A percentile compares a stretch with the other conserved stretches of the same genome.
Evolutionary conservation across 2,888 invertebrate species (phyloP).

Genomic region (Aphodius sticticus): DNA sequence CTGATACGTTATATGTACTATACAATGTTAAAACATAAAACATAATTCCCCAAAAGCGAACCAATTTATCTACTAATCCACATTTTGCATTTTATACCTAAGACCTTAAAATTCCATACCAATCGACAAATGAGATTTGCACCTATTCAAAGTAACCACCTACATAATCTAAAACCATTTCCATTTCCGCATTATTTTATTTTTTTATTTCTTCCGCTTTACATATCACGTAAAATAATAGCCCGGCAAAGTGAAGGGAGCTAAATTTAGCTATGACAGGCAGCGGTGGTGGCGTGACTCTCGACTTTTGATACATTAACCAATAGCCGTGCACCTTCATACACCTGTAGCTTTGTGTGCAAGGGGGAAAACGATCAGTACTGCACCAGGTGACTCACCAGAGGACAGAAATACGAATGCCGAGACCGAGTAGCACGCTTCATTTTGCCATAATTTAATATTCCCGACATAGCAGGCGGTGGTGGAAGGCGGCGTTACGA

Average conservation of each 20-base stretch:
- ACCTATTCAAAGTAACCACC: too few relatives aligned
- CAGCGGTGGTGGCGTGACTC: conserved; percentile 19
- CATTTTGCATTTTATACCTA: too few relatives aligned
- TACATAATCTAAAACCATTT: too few relatives aligned
- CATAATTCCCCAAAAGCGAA: too few relatives aligned
- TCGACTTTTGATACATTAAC: conserved; percentile 12
- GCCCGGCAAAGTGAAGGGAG: neutral
- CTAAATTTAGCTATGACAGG: conserved; percentile 22
- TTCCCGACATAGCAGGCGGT: neutral
- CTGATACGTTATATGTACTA: too few relatives aligned
- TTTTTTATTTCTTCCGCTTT: neutral
- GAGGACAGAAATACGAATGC: neutral
- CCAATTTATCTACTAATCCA: too few relatives aligned
- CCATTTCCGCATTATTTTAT: too few relatives aligned
- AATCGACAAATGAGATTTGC: too few relatives aligned
- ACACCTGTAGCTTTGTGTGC: neutral
- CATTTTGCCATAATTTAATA: conserved; percentile 4
- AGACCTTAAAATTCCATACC: too few relatives aligned
- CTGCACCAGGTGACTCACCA: neutral
- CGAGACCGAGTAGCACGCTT: neutral
- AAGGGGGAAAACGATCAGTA: neutral
- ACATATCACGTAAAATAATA: neutral
- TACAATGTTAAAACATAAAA: too few relatives aligned
- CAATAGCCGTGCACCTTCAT: neutral
- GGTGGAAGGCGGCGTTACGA: neutral